Base-by-base conservation (phyloP, 2,797 vertebrate genomes). In the Labroides dimidiatus region DNA sequence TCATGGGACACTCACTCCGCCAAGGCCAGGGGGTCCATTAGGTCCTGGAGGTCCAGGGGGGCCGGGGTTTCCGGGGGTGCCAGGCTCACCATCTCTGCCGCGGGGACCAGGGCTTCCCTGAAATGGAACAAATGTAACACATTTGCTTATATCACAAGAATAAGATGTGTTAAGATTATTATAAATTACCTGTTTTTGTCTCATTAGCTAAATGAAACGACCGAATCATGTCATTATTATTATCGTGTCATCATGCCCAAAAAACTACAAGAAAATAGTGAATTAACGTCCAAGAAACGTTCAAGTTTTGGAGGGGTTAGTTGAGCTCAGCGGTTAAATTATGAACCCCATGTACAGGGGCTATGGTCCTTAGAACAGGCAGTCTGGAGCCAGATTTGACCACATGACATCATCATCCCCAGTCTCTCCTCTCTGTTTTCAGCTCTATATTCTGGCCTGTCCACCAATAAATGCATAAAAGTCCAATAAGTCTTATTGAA, bases 81-180 rank as follows among this genome's bases (percentile, higher is more conserved):
- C 97, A 69, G 97, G 97, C 80, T 98, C 96, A 67, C 97, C 97
- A 94, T 98, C 97, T 95, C 95, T 95, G 77, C 97, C 97, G 45
- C 96, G 96, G 61, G 97, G 96, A 66, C 97, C 97, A 33, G 81
- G 50, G 70, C 59, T 64, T 88, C 97, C 97, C 97, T 98, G 64
- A 57, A 80, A 69, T 8, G 51, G 4, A 50, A 12, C 13, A 24
- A 21, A 1, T 12, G 11, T 12, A 6, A 21, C 13, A 20, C 11
- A 21, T 10, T 47, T 33, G 8, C 4, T 33, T 9, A 33, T 33
- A 5, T 33, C 30, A 33, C 30, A 1, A 33, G 15, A 4, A 42
- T 15, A 6, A 15, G 14, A 42, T 6, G 15, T 6, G 41, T 17
- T 14, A 16, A 16, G 17, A 2, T 6, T 15, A 16, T 16, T 42